phyloP scores from a whole-genome alignment of 2,113 vertebrate species.

The Hipposideros armiger region DNA sequence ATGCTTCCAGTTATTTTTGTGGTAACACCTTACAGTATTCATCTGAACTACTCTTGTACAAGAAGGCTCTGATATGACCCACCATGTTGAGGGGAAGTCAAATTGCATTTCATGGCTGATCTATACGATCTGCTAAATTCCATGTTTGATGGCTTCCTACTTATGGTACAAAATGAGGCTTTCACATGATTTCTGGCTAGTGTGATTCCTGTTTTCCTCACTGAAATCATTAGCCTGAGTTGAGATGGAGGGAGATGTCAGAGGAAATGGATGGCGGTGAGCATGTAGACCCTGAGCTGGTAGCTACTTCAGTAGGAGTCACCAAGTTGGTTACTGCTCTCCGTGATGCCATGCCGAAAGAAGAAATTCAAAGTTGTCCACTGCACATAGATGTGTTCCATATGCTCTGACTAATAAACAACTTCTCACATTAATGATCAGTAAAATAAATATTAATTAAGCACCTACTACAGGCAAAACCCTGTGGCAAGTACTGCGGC shows the following conservation, averaged over 20 bases:
- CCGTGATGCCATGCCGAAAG: neutral
- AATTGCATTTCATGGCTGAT: neutral
- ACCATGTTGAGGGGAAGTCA: neutral
- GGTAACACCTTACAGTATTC: neutral
- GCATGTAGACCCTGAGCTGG: neutral
- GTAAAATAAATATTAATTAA: constrained; percentile 18
- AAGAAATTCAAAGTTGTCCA: neutral
- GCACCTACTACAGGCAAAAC: neutral
- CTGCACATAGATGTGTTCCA: neutral
- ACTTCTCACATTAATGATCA: neutral
- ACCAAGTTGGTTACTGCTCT: neutral
- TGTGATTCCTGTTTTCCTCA: neutral
- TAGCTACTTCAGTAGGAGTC: neutral
- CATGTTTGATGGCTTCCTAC: neutral
- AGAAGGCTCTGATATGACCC: neutral
- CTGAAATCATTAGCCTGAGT: neutral
- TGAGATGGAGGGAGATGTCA: neutral
- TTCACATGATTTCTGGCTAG: neutral
- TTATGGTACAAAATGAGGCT: neutral
- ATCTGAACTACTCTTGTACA: neutral
- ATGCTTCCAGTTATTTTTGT: neutral
- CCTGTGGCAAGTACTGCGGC: neutral
- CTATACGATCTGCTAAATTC: constrained; percentile 27
- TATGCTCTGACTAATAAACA: neutral
- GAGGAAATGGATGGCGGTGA: neutral